Evolutionary conservation across 2,888 invertebrate species (phyloP), one percentile per base, ranked within the genome.

Genomic region (Euplagia quadripunctaria): DNA sequence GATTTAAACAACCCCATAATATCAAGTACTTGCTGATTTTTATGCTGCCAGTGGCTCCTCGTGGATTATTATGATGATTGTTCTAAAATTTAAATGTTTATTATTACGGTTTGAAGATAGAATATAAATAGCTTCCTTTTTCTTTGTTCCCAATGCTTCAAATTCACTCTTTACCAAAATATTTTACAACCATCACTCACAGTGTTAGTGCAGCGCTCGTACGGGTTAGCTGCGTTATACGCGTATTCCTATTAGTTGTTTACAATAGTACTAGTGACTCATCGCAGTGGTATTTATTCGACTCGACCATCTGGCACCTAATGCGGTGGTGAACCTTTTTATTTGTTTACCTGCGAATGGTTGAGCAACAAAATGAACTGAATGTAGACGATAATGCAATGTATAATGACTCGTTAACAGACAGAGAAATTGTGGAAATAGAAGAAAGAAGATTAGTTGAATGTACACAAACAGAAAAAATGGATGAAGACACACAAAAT

Each of bases 1-100:
- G n/a, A 72, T 72, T 42, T 20, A 43, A 69, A 72, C n/a, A 46
- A 52, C 71, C 43, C 20, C 20, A 66, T 75, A 66, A 79, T 85
- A 85, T 83, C 79, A 76, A 85, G 78, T 83, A 79, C 68, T 72
- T 81, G 82, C 72, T 74, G 46, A 8, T 16, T 68, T 67, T 70
- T 20, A 8, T 42, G 31, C 12, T 8, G 31, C 7, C n/a, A 41
- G 4, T 66, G 31, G 6, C 31, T 61, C 31, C 31, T 31, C 31
- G 2, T 31, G 31, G 31, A 31, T n/a, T n/a, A n/a, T n/a, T n/a
- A n/a, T 61, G 61, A 31, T 11, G 12, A 31, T 61, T 61, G 14
- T 61, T 12, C 11, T 31, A 12, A 55, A 6, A 55, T 58, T 20
- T 58, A 20, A 58, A 58, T 61, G 1, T 61, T 61, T 6, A 31